Evolutionary conservation across 2,113 vertebrate species (phyloP).

Genomic region (Ceratotherium simum): DNA sequence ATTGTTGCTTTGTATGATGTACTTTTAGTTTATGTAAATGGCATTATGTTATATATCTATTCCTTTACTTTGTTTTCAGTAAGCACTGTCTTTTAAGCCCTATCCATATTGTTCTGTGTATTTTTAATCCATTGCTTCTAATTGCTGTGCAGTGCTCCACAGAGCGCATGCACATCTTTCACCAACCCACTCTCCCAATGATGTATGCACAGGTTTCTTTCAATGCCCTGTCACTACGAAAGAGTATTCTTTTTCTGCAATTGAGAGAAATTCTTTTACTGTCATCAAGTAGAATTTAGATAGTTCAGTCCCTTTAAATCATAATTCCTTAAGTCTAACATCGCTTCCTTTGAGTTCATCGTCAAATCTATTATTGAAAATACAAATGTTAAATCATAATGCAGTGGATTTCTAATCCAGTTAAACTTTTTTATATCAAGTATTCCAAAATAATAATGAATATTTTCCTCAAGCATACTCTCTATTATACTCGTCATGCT

Average conservation of each 20-base stretch:
- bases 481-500: not conserved
- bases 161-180: not conserved
- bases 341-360: not conserved
- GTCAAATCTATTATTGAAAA: not conserved
- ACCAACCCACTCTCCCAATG: no score
- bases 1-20: not conserved
- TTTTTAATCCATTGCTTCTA: not conserved
- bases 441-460: not conserved
- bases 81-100: not conserved
- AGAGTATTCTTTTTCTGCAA: not conserved
- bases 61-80: not conserved
- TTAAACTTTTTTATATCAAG: not conserved
- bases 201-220: not conserved
- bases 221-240: no score
- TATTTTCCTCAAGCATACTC: not conserved
- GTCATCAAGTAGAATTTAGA: not conserved
- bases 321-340: not conserved
- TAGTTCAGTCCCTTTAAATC: not conserved
- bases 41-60: not conserved
- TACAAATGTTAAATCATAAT: not conserved
- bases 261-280: not conserved
- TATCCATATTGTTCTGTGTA: not conserved
- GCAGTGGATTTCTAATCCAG: not conserved
- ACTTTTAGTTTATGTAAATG: not conserved
- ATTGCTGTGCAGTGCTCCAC: no score